phyloP scores from a whole-genome alignment of 2,113 vertebrate genomes.

The Gnathonemus echidnorhynchus region DNA sequence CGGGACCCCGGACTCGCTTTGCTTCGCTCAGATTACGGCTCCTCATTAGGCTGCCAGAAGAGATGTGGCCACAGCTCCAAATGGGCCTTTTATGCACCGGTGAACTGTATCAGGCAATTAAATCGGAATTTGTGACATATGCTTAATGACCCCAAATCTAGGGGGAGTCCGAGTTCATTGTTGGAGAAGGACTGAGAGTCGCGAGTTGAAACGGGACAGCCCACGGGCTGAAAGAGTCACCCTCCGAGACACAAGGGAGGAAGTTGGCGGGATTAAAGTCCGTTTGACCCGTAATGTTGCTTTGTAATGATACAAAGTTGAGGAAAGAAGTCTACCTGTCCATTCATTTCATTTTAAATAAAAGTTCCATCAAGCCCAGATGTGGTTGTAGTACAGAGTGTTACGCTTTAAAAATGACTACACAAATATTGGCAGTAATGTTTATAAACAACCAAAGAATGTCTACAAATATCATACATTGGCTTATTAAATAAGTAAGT shows the following conservation, averaged over 20 bases:
- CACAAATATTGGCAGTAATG: not conserved
- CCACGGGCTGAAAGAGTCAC: not conserved
- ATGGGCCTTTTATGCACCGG: slow-evolving; percentile 56
- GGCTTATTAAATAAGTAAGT: too few relatives aligned
- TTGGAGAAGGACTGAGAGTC: slow-evolving; percentile 22
- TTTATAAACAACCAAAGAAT: not conserved
- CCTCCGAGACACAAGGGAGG: not conserved
- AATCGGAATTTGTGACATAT: slow-evolving; percentile 64
- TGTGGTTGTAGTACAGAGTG: not conserved
- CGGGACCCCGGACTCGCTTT: not conserved
- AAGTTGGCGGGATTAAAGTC: not conserved
- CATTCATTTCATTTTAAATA: not conserved
- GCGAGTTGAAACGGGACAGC: not conserved
- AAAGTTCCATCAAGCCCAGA: not conserved
- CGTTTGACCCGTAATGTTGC: not conserved
- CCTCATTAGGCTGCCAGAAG: slow-evolving; percentile 5
- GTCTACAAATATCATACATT: not conserved
- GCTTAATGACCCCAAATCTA: slow-evolving; percentile 60
- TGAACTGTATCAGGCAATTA: slow-evolving; percentile 50
- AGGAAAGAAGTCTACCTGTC: not conserved
- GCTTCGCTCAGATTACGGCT: not conserved
- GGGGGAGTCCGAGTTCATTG: slow-evolving; percentile 33
- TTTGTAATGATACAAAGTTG: not conserved
- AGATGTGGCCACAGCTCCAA: slow-evolving; percentile 34
- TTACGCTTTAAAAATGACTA: not conserved